Evolutionary conservation across 2,797 vertebrate species (phyloP).

Genomic region (Microchirus variegatus): DNA sequence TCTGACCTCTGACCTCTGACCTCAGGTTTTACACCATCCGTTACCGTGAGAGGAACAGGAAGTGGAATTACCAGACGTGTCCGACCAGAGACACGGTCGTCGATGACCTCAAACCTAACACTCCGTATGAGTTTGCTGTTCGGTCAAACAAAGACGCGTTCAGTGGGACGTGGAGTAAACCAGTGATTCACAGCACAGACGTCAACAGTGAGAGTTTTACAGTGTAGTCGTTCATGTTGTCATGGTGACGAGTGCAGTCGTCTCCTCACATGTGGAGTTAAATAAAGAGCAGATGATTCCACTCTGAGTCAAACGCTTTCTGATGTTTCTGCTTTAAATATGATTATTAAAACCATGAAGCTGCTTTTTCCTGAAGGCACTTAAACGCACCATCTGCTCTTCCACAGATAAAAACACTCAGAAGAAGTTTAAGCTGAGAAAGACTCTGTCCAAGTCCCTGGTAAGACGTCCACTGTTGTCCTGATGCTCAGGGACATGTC

Average conservation of each 20-base stretch:
- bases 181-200: slow-evolving; percentile 86
- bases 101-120: slow-evolving; percentile 92
- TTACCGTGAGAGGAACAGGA: slow-evolving; percentile 91
- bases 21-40: slow-evolving; percentile 93
- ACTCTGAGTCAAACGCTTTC: not conserved
- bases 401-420: slow-evolving; percentile 71
- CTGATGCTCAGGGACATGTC: too few relatives aligned
- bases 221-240: too few relatives aligned
- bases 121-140: slow-evolving; percentile 92
- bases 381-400: not conserved
- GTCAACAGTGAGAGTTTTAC: slow-evolving; percentile 80
- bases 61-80: slow-evolving; percentile 94
- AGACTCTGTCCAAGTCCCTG: slow-evolving; percentile 19
- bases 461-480: too few relatives aligned
- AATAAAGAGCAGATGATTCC: not conserved
- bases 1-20: not conserved
- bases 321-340: not conserved
- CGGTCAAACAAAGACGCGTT: slow-evolving; percentile 86
- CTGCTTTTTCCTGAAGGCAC: not conserved
- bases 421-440: slow-evolving; percentile 60
- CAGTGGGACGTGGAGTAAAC: slow-evolving; percentile 89
- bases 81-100: slow-evolving; percentile 93
- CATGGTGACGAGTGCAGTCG: too few relatives aligned
- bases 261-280: not conserved
- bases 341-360: not conserved